Evolutionary conservation across 1,140 invertebrate species (phyloP).

Genomic region (Streblospio benedicti): DNA sequence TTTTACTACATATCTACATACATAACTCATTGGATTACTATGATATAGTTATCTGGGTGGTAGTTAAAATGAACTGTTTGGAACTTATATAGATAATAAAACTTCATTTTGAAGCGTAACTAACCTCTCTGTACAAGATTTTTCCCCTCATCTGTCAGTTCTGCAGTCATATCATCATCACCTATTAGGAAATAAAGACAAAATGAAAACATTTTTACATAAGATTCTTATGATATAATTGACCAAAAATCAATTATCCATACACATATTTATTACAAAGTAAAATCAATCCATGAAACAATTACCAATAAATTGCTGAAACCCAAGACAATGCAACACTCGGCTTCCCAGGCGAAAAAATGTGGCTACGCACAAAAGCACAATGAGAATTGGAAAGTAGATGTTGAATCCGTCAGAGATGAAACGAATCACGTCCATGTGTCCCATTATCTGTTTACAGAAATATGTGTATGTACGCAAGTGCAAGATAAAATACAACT

Average conservation of each 20-base stretch:
- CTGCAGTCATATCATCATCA: conserved; percentile 84
- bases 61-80: neutral
- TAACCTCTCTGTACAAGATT: conserved; percentile 68
- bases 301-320: conserved; percentile 93
- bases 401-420: conserved; percentile 98
- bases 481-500: neutral
- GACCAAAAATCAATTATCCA: no score
- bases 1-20: neutral
- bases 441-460: conserved; percentile 99
- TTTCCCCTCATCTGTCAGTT: conserved; percentile 84
- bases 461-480: conserved; percentile 8
- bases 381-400: conserved; percentile 95
- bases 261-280: no score
- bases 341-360: conserved; percentile 90
- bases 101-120: neutral
- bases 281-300: no score
- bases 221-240: no score
- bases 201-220: no score
- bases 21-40: neutral
- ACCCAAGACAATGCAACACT: conserved; percentile 77
- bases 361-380: conserved; percentile 85
- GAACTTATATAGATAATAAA: neutral
- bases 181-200: no score
- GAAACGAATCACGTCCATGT: conserved; percentile 95
- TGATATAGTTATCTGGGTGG: neutral